Conservation (phyloP, 2,113 vertebrate species). For the Thamnophis sirtalis region DNA sequence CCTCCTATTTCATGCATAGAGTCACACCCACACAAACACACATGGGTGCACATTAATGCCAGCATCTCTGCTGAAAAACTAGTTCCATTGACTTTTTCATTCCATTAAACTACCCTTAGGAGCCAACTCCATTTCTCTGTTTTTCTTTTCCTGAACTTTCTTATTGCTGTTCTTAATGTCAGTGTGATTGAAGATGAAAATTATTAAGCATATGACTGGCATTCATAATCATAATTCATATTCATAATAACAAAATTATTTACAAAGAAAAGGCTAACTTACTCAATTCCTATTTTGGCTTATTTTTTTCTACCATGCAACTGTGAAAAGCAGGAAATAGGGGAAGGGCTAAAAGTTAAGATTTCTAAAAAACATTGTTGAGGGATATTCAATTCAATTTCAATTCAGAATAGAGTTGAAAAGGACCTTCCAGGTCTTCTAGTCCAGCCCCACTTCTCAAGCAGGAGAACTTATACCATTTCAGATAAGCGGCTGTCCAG, state of each 20-base stretch:
- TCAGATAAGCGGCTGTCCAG: too few relatives aligned
- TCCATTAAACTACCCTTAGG: background rate
- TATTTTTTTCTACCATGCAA: background rate
- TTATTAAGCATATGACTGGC: background rate
- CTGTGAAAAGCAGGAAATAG: background rate
- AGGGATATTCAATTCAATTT: too few relatives aligned
- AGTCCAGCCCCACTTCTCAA: too few relatives aligned
- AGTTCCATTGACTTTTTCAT: background rate
- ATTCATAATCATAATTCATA: background rate
- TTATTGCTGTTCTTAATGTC: background rate
- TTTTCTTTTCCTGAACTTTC: background rate
- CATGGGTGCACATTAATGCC: background rate
- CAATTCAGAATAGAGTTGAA: too few relatives aligned
- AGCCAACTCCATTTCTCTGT: background rate
- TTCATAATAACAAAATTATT: background rate
- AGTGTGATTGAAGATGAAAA: background rate
- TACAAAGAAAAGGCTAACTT: background rate
- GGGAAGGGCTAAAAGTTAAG: background rate
- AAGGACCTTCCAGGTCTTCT: too few relatives aligned
- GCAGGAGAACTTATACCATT: too few relatives aligned
- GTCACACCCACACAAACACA: background rate
- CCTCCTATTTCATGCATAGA: background rate
- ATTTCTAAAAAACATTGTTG: too few relatives aligned
- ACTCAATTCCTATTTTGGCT: background rate
- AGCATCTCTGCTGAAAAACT: background rate